Evolutionary conservation across 2,113 vertebrate species (phyloP).

Genomic region (Cyanoderma ruficeps): DNA sequence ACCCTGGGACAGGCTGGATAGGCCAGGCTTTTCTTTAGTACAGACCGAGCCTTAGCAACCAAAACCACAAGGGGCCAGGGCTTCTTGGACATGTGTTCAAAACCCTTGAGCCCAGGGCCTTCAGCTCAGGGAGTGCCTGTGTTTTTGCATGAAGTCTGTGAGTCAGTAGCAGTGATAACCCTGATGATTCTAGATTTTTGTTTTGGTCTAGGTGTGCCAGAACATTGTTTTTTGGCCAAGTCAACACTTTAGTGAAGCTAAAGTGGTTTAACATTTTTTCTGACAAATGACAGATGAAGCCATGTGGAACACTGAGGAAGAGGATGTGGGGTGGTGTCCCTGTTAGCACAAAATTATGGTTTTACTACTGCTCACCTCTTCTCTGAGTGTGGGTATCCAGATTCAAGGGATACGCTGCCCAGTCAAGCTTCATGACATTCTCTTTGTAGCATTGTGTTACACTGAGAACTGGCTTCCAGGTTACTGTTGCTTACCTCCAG

Average conservation of each 20-base stretch:
- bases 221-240: not conserved
- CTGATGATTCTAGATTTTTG: not conserved
- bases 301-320: rapidly evolving
- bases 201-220: not conserved
- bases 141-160: not conserved
- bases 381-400: not conserved
- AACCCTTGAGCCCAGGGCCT: not conserved
- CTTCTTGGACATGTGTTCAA: not conserved
- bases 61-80: not conserved
- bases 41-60: not conserved
- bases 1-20: not conserved
- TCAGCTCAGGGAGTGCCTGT: not conserved
- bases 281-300: not conserved
- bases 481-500: not conserved
- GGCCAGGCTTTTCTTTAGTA: not conserved
- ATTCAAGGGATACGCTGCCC: not conserved
- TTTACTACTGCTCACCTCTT: not conserved
- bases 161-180: not conserved
- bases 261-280: not conserved
- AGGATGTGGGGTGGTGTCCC: rapidly evolving
- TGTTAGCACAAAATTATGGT: not conserved
- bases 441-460: not conserved
- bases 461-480: not conserved
- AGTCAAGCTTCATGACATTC: not conserved
- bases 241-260: not conserved